Base-by-base conservation (phyloP, 2,113 vertebrate genomes). In the Turnix velox region DNA sequence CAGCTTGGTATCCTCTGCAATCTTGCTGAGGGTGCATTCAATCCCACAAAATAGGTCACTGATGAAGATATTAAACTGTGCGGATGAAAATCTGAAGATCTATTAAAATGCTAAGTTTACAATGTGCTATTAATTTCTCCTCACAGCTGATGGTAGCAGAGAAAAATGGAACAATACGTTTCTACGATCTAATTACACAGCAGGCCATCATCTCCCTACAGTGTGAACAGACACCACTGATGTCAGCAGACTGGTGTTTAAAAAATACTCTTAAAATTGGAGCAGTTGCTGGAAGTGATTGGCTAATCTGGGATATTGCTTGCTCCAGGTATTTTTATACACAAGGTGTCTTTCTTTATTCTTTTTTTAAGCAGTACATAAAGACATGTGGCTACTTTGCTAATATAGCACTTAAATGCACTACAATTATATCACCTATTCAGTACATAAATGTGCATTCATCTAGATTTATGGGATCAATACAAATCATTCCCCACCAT, bases 221-320 rank as follows among this genome's bases (percentile, higher is more conserved):
- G 88, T 98, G 98, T 45, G 98, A 98, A 75, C 98, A 99, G 86
- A 97, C 96, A 2, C 98, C 98, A 0, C 97, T 99, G 86, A 99
- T 99, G 98, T 99, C 99, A 39, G 99, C 99, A 43, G 99, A 99
- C 96, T 99, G 99, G 99, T 99, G 99, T 95, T 97, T 99, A 82
- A 98, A 98, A 91, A 99, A 99, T 91, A 98, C 98, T 30, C 98
- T 99, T 89, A 99, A 99, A 97, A 98, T 99, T 30, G 99, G 99
- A 37, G 99, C 98, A 22, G 99, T 99, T 94, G 98, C 98, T n/a
- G 99, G 98, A 77, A 99, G 95, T 66, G 98, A 99, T 96, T 99
- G 99, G 99, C 90, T 99, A 73, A 98, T 99, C 93, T 99, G 99
- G 99, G 99, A 99, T 93, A 99, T 99, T 79, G 98, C 98, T 61